Percentiles rank a stretch among this genome's conserved stretches.
phyloP scores from a whole-genome alignment of 1,140 invertebrate genomes.

The Procambarus virginalis region DNA sequence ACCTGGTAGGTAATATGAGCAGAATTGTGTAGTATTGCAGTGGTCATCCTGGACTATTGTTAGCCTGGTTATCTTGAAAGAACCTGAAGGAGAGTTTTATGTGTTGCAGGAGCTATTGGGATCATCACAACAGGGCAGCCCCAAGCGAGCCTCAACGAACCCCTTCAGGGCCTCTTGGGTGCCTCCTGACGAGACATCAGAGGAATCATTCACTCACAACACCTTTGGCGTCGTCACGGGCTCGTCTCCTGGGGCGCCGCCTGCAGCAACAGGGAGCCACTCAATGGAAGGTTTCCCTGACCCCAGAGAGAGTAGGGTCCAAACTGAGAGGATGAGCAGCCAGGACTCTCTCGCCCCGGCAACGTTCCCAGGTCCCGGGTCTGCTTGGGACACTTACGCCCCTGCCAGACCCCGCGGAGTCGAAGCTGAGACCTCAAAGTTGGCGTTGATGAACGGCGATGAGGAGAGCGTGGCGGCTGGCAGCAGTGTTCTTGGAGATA shows the following conservation, averaged over 20 bases:
- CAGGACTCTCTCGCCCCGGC: background rate
- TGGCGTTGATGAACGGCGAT: background rate
- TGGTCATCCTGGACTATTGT: too few species aligned
- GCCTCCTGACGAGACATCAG: slow-evolving; percentile 51
- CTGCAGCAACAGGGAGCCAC: background rate
- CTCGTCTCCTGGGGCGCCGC: too few species aligned
- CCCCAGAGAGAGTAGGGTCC: background rate
- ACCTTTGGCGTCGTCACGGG: background rate
- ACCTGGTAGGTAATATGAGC: too few species aligned
- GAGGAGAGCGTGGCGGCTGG: background rate
- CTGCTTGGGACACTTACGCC: background rate
- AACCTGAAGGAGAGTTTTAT: background rate
- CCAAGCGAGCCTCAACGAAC: slow-evolving; percentile 49
- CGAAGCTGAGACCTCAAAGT: background rate
- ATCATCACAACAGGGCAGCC: slow-evolving; percentile 53
- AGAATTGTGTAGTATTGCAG: too few species aligned
- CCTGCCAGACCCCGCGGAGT: background rate
- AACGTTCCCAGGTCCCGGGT: background rate
- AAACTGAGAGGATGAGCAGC: background rate
- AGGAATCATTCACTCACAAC: background rate
- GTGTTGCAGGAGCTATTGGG: slow-evolving; percentile 34
- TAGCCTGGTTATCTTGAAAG: too few species aligned
- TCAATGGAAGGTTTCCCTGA: background rate
- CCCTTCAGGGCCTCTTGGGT: slow-evolving; percentile 59
- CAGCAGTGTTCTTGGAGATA: background rate